Percentiles rank a stretch among this genome's conserved stretches.
phyloP scores from a whole-genome alignment of 64 coral and sea anemone genomes.

The Platygyra sinensis region DNA sequence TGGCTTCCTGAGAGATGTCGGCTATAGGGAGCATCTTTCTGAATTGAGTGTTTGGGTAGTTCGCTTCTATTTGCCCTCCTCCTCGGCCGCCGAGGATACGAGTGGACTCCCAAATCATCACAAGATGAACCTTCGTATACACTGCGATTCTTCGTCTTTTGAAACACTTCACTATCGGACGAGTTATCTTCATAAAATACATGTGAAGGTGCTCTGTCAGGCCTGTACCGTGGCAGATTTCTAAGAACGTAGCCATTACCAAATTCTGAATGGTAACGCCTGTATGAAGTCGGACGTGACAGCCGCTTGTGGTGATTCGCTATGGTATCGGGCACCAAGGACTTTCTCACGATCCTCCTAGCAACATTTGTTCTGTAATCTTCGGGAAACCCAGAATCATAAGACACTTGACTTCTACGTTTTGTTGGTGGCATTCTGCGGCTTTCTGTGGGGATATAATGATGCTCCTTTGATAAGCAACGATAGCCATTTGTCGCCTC shows the following conservation, averaged over 20 bases:
- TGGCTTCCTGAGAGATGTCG: background rate
- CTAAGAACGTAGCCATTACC: no score
- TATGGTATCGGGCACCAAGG: background rate
- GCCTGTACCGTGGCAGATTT: background rate
- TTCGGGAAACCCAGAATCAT: constrained; percentile 23
- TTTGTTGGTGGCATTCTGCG: background rate
- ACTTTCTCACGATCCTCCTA: background rate
- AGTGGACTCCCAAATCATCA: background rate
- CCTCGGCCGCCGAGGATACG: background rate
- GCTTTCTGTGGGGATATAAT: background rate
- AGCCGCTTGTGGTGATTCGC: background rate
- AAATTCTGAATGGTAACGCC: background rate
- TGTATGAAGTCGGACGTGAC: background rate
- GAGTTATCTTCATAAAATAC: background rate
- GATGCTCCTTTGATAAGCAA: background rate
- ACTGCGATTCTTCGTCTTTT: background rate
- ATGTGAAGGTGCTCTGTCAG: background rate
- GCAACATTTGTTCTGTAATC: background rate
- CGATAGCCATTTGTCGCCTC: background rate
- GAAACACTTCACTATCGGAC: background rate
- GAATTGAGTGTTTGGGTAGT: background rate
- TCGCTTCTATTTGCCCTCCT: background rate
- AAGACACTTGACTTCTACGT: background rate
- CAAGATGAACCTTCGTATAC: background rate
- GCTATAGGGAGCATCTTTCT: background rate